Percentiles rank a stretch among this genome's conserved stretches.
phyloP scores from a whole-genome alignment of 2,888 invertebrate genomes.

The Hypsopygia costalis region DNA sequence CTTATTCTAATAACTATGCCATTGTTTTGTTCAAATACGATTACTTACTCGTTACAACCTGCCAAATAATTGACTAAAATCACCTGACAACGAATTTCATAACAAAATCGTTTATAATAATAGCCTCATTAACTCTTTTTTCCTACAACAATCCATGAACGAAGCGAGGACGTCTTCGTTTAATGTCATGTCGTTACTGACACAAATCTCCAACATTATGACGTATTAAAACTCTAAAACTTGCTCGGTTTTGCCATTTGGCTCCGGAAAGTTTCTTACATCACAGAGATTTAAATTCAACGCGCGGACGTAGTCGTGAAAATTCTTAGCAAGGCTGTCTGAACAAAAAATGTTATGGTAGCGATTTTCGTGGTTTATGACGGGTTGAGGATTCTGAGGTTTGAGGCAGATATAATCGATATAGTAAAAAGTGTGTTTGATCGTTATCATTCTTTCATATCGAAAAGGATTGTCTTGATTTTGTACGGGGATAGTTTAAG shows the following conservation, averaged over 20 bases:
- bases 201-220: constrained; percentile 75
- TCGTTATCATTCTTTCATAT: too few relatives aligned
- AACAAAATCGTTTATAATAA: constrained; percentile 33
- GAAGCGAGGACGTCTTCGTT: constrained; percentile 48
- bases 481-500: too few relatives aligned
- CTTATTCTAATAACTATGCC: too few relatives aligned
- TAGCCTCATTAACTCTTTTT: constrained; percentile 46
- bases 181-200: constrained; percentile 72
- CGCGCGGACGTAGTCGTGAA: constrained; percentile 44
- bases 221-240: constrained; percentile 78
- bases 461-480: too few relatives aligned
- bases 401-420: too few relatives aligned
- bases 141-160: constrained; percentile 49
- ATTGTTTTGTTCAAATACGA: not conserved
- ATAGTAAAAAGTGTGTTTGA: too few relatives aligned
- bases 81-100: constrained; percentile 25
- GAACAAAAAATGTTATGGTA: constrained; percentile 15
- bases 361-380: constrained; percentile 2
- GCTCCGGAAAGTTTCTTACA: constrained; percentile 73
- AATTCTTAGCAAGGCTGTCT: constrained; percentile 27
- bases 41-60: constrained; percentile 19
- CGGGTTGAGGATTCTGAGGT: not conserved
- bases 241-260: constrained; percentile 66
- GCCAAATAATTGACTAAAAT: constrained; percentile 59
- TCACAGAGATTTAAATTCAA: constrained; percentile 72